Evolutionary conservation across 1,140 invertebrate genomes (phyloP), one percentile per base, ranked within the genome.

Genomic region (Lycorma delicatula): DNA sequence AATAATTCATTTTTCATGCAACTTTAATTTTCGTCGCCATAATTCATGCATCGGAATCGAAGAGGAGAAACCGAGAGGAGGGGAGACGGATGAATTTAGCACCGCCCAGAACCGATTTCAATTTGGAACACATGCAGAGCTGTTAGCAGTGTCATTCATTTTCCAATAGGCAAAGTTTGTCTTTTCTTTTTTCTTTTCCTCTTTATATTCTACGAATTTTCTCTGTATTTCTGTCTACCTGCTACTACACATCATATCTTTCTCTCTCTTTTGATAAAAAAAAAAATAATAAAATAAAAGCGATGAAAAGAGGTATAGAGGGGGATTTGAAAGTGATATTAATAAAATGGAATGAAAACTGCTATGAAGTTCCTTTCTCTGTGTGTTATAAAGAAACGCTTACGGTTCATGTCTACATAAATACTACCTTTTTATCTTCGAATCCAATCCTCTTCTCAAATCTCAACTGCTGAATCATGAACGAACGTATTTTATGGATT

Each of bases 1-100:
- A 61, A 61, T 61, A 61, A 61, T 61, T 61, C 60, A 61, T 61
- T 61, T 61, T 61, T 61, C 60, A 61, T 61, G 54, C 60, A 48
- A 58, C 13, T 61, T 61, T 61, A 61, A 61, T 61, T 61, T 61
- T 53, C 54, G 31, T 38, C 47, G 60, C 41, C 55, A 61, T 61
- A 61, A 61, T 61, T 61, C 60, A 61, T 57, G 51, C 56, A 56
- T 59, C 57, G 57, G 41, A 47, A 23, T 26, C 53, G 23, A 44
- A 27, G 20, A n/a, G 5, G 13, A 22, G 23, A 26, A 23, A 5
- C 16, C 34, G 22, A 23, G 27, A 12, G 52, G 20, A 27, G 25
- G 53, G 29, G 49, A 28, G 11, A 31, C 18, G 29, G 28, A 41
- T 34, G 23, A 41, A 25, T 36, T 3, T 18, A 29, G 16, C 16